Percentiles rank a stretch among this genome's conserved stretches.
Conservation (phyloP, 53 echinoderm and acorn worm genomes). For the Stichopus horrens region DNA sequence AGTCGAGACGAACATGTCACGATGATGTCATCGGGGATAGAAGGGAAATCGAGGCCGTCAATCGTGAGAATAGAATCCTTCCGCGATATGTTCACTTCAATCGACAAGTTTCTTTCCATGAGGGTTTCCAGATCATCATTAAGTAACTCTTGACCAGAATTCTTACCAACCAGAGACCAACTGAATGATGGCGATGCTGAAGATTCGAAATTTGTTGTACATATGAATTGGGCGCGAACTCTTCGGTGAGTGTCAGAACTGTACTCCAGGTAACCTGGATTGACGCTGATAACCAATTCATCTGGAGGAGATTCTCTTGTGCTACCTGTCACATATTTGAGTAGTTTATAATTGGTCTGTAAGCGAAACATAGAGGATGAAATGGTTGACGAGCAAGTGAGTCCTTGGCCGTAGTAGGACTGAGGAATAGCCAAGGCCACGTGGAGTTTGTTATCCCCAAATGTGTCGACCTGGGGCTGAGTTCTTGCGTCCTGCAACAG, state of each 20-base stretch:
- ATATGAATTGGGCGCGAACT: neutral
- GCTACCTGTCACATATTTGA: neutral
- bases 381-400: neutral
- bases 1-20: neutral
- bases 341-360: neutral
- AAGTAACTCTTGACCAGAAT: neutral
- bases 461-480: neutral
- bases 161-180: slow-evolving; percentile 1
- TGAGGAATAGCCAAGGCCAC: neutral
- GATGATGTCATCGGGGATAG: slow-evolving; percentile 5
- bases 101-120: neutral
- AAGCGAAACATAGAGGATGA: neutral
- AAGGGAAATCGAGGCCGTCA: slow-evolving; percentile 1
- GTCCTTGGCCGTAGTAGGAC: neutral
- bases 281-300: neutral
- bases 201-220: neutral
- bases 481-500: too few species aligned
- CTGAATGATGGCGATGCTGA: neutral
- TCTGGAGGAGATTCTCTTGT: too few species aligned
- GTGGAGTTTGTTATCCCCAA: neutral
- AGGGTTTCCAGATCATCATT: neutral
- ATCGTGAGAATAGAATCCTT: neutral
- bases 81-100: neutral
- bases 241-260: neutral
- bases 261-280: neutral